Conservation (phyloP, 2,113 vertebrate species). For the Serinus canaria region DNA sequence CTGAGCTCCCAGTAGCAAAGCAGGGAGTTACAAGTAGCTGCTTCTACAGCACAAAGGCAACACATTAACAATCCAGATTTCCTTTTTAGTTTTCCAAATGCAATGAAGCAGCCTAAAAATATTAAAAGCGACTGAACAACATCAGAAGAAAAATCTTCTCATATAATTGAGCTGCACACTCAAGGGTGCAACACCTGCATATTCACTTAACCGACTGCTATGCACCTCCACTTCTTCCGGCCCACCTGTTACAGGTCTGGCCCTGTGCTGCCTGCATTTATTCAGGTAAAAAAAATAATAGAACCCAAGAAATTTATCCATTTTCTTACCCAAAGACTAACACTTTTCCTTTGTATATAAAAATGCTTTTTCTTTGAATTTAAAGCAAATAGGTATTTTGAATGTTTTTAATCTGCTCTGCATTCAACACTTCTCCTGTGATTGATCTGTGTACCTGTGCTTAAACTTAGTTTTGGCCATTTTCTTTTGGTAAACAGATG, state of each 20-base stretch:
- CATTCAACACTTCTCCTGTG: neutral
- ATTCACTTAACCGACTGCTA: neutral
- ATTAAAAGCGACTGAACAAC: neutral
- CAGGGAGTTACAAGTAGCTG: neutral
- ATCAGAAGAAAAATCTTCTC: neutral
- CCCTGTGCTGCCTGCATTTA: neutral
- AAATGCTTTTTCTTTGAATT: neutral
- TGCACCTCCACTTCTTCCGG: neutral
- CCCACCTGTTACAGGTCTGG: neutral
- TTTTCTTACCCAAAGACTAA: neutral
- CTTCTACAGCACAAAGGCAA: neutral
- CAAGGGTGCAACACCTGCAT: neutral
- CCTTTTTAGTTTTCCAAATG: neutral
- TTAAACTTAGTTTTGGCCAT: neutral
- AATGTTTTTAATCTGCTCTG: neutral
- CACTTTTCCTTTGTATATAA: neutral
- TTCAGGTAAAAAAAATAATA: neutral
- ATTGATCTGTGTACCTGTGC: neutral
- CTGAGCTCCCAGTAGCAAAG: neutral
- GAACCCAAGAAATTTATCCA: neutral
- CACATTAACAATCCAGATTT: neutral
- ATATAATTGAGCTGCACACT: neutral
- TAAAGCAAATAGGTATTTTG: neutral
- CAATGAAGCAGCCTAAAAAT: neutral
- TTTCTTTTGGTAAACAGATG: neutral